Evolutionary conservation across 2,797 vertebrate genomes (phyloP).

Genomic region (Scarus forsteni): DNA sequence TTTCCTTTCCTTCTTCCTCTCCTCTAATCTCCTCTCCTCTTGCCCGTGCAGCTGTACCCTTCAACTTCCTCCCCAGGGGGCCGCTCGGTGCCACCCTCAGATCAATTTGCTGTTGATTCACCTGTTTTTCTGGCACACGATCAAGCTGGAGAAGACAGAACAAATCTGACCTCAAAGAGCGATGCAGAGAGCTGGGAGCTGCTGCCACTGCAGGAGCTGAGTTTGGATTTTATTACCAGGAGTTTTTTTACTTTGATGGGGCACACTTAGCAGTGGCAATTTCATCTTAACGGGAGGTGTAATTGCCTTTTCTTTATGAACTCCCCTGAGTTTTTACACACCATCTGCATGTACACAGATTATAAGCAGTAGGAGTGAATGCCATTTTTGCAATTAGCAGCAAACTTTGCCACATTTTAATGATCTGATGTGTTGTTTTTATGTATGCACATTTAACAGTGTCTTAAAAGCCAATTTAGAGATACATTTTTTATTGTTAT

Average conservation of each 20-base stretch:
- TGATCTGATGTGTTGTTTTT: background rate
- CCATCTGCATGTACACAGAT: background rate
- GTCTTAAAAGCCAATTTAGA: no score
- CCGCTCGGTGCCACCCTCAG: constrained; percentile 64
- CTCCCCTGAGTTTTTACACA: constrained; percentile 20
- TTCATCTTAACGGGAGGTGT: constrained; percentile 44
- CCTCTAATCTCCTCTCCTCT: constrained; percentile 8
- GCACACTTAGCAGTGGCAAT: constrained; percentile 54
- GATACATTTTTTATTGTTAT: no score
- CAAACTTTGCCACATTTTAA: background rate
- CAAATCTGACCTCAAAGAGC: constrained; percentile 64
- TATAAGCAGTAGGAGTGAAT: background rate
- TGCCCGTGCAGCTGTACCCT: constrained; percentile 53
- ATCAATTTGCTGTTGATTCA: constrained; percentile 77
- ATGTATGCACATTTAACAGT: background rate
- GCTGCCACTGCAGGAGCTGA: constrained; percentile 45
- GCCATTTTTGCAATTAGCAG: background rate
- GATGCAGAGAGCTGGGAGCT: constrained; percentile 35
- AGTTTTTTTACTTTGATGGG: constrained; percentile 65
- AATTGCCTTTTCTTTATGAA: constrained; percentile 50
- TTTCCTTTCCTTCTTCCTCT: background rate
- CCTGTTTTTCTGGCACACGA: constrained; percentile 62
- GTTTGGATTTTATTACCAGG: constrained; percentile 58
- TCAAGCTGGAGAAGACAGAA: constrained; percentile 59
- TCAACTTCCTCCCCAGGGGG: constrained; percentile 73